Conservation (phyloP, 2,113 vertebrate species). For the Pleuronectes platessa region DNA sequence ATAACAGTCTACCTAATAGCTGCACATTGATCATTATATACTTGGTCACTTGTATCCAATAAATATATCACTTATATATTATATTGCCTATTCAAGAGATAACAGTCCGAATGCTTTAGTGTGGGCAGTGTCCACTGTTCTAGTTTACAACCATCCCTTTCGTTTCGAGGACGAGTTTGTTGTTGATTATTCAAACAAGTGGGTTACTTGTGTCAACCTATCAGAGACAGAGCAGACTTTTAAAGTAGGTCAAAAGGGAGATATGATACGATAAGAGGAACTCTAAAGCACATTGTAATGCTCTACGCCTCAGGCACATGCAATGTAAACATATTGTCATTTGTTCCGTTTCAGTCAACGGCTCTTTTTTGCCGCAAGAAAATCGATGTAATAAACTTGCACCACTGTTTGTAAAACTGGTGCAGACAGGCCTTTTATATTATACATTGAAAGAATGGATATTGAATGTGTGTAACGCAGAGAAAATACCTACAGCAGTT, state of each 20-base stretch:
- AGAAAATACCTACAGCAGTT: background rate
- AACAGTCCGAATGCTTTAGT: no score
- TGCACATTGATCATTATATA: no score
- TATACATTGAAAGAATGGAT: background rate
- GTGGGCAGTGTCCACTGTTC: no score
- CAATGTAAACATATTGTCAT: background rate
- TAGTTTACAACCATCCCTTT: no score
- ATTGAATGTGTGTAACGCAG: background rate
- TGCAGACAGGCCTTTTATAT: background rate
- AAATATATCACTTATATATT: background rate
- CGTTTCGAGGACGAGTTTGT: background rate
- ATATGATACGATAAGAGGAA: background rate
- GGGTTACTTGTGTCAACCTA: background rate
- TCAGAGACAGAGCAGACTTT: background rate
- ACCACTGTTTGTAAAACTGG: background rate
- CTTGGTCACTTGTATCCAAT: no score
- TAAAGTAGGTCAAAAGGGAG: background rate
- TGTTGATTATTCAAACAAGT: background rate
- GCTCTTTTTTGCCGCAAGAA: background rate
- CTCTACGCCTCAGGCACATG: background rate
- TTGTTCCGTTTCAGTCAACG: constrained; percentile 7
- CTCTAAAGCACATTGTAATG: background rate
- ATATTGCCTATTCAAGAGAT: no score
- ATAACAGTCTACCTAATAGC: no score
- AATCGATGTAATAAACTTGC: background rate